Evolutionary conservation across 30 jellyfish, hydroid and myxozoan species (phyloP).

Genomic region (Chrysaora quinquecirrha): DNA sequence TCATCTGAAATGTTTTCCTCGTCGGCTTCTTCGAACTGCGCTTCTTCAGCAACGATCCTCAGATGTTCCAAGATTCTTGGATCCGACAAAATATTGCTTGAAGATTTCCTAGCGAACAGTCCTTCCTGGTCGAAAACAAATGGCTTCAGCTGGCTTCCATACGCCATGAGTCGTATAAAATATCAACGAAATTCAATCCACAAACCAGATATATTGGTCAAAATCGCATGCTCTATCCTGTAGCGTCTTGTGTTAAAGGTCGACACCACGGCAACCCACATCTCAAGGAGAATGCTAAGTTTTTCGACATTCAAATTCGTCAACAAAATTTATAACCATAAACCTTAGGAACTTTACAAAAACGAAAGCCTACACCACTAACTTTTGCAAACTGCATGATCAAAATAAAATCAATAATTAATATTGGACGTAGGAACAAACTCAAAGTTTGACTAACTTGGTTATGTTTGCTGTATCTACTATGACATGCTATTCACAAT

Average conservation of each 20-base stretch:
- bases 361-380: too few relatives aligned
- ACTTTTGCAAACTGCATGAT: too few relatives aligned
- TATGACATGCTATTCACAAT: slow-evolving; percentile 8
- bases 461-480: slow-evolving; percentile 27
- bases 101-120: slow-evolving; percentile 66
- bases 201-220: not conserved
- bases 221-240: slow-evolving; percentile 1
- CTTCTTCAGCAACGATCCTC: slow-evolving; percentile 75
- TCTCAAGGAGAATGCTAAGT: not conserved
- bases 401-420: not conserved
- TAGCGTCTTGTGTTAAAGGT: not conserved
- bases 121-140: slow-evolving; percentile 71
- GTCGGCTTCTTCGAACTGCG: slow-evolving; percentile 56
- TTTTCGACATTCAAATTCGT: too few relatives aligned
- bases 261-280: not conserved
- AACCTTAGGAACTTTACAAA: too few relatives aligned
- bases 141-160: slow-evolving; percentile 52
- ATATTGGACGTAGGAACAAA: not conserved
- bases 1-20: slow-evolving; percentile 60
- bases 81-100: slow-evolving; percentile 78
- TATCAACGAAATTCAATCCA: not conserved
- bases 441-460: not conserved
- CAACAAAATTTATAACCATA: too few relatives aligned
- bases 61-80: slow-evolving; percentile 78
- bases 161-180: slow-evolving; percentile 40